Base-by-base conservation (phyloP, 2,113 vertebrate genomes). In the Heterocephalus glaber region DNA sequence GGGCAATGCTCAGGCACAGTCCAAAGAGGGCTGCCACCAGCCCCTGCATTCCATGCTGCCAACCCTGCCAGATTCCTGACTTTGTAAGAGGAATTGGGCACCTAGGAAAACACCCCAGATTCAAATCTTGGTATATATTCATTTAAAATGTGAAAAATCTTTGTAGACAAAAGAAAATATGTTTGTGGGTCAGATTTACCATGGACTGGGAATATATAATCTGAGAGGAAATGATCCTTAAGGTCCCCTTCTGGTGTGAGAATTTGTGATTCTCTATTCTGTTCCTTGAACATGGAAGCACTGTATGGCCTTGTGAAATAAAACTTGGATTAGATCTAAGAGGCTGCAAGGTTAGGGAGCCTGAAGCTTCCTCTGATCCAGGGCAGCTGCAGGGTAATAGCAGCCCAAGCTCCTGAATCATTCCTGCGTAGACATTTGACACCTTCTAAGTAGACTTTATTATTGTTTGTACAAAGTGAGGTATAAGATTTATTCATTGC, bases 21-120 rank as follows among this genome's bases (percentile, higher is more conserved):
- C 22, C 30, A 20, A 74, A 94, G 7, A 61, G 6, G 20, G 24
- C 16, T 17, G n/a, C 41, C 3, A 4, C 20, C 0, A 33, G 1
- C 16, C n/a, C 2, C 0, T 7, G 33, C 16, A 7, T 13, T 4
- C 4, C 2, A 4, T 3, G 22, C 70, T 13, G 16, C 28, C 9
- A 41, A 5, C 7, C 2, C 1, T 22, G 33, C 38, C 33, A 70
- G 14, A 58, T 13, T 24, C 17, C 17, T 22, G 66, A 54, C 35
- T 85, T 49, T 38, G 7, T 13, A 63, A 91, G 26, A 56, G 52
- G 80, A 79, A n/a, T 5, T 22, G 28, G 49, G 22, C 24, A 66
- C 28, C 54, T 35, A 17, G 38, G 54, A 24, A 26, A 80, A 83
- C 30, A 7, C 0, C n/a, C 5, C 22, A 65, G 26, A 47, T 85